Evolutionary conservation across 1,140 invertebrate genomes (phyloP).

Genomic region (Drosophila orena): DNA sequence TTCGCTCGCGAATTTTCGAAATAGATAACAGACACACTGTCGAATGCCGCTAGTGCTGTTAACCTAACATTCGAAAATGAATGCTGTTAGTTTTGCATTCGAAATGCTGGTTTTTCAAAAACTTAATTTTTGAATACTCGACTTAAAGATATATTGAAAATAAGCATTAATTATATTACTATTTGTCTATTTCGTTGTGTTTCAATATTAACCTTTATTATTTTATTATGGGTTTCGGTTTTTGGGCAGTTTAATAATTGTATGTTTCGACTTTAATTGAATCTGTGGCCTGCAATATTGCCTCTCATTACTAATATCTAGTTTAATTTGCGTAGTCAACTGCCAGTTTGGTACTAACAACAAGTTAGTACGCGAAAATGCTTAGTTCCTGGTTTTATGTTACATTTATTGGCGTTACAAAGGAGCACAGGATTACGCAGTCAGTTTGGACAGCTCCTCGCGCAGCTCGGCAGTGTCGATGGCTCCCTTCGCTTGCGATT

Average conservation of each 20-base stretch:
- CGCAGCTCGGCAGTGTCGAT: slow-evolving; percentile 73
- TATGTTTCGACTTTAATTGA: not conserved
- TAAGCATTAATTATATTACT: too few relatives aligned
- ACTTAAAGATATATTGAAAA: too few relatives aligned
- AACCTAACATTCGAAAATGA: not conserved
- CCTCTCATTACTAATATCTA: not conserved
- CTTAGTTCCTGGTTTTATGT: slow-evolving; percentile 17
- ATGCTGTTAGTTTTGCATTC: not conserved
- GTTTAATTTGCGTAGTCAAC: not conserved
- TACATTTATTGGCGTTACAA: slow-evolving; percentile 43
- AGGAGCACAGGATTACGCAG: slow-evolving; percentile 42
- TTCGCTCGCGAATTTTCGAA: slow-evolving; percentile 20
- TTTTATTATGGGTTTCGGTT: too few relatives aligned
- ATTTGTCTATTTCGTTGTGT: too few relatives aligned
- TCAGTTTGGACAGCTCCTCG: slow-evolving; percentile 70
- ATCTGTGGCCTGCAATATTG: not conserved
- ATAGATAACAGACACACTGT: slow-evolving; percentile 4
- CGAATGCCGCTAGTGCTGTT: slow-evolving; percentile 1
- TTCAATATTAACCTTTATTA: slow-evolving; percentile 8
- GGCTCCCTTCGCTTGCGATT: slow-evolving; percentile 40
- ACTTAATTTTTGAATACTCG: not conserved
- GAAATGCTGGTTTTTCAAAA: not conserved
- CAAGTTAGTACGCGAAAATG: slow-evolving; percentile 26
- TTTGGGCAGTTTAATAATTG: slow-evolving; percentile 18
- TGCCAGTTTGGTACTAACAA: slow-evolving; percentile 13